Evolutionary conservation across 2,888 invertebrate genomes (phyloP).

Genomic region (Scaptomyza caliginosa): DNA sequence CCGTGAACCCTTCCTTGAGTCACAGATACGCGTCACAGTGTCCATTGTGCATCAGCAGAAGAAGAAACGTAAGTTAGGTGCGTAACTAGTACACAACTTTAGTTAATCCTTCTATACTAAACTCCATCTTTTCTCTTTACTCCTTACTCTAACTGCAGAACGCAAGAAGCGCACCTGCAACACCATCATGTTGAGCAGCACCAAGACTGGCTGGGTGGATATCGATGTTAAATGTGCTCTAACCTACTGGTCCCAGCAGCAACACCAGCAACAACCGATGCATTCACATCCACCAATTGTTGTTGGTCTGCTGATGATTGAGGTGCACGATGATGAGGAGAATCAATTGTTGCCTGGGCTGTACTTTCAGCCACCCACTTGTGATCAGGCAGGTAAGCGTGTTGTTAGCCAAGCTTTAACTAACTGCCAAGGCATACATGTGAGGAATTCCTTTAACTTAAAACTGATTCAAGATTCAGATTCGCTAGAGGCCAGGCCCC

Average conservation of each 20-base stretch:
- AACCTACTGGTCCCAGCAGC: conserved; percentile 80
- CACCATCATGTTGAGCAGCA: conserved; percentile 82
- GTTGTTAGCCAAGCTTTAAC: conserved; percentile 83
- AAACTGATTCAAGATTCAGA: conserved; percentile 12
- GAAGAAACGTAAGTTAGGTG: conserved; percentile 80
- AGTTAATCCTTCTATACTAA: neutral
- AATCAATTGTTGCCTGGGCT: conserved; percentile 81
- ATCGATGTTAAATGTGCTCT: conserved; percentile 83
- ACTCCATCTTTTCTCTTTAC: neutral
- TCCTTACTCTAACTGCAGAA: conserved; percentile 58
- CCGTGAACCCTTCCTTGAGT: conserved; percentile 67
- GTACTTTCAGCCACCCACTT: conserved; percentile 83
- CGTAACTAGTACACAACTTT: conserved; percentile 18
- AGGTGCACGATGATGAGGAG: conserved; percentile 83
- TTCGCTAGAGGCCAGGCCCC: conserved; percentile 51
- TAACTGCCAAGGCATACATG: conserved; percentile 61
- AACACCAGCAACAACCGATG: conserved; percentile 26
- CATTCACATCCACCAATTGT: conserved; percentile 67
- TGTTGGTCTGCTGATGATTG: conserved; percentile 82
- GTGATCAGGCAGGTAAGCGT: conserved; percentile 84
- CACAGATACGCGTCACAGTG: conserved; percentile 83
- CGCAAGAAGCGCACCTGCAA: conserved; percentile 83
- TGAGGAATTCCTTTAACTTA: conserved; percentile 8
- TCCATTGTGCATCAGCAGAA: conserved; percentile 81
- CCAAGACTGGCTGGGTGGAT: conserved; percentile 83